Evolutionary conservation across 2,888 invertebrate genomes (phyloP).

Genomic region (Apodemia zela): DNA sequence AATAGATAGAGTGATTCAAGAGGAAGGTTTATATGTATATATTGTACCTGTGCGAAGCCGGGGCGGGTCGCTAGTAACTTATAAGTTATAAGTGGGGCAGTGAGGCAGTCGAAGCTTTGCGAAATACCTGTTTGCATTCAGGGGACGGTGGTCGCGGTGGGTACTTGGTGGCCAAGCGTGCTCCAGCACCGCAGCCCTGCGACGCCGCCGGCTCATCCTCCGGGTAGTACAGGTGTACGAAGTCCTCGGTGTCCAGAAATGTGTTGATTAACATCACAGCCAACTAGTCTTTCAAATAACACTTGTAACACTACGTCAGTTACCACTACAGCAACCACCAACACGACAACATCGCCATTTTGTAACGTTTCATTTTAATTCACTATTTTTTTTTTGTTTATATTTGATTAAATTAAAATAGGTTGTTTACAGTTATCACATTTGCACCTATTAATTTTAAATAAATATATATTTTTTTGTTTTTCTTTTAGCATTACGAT

Average conservation of each 20-base stretch:
- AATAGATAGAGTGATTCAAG: too few species aligned
- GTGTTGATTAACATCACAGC: conserved; percentile 76
- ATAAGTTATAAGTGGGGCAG: too few species aligned
- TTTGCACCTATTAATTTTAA: conserved; percentile 44
- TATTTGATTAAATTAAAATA: conserved; percentile 54
- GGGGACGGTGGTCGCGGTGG: conserved; percentile 66
- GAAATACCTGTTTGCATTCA: conserved; percentile 62
- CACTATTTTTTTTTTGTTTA: conserved; percentile 37
- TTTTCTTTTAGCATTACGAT: too few species aligned
- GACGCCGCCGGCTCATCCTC: conserved; percentile 64
- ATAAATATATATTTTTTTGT: too few species aligned
- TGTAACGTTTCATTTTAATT: conserved; percentile 58
- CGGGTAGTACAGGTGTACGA: conserved; percentile 74
- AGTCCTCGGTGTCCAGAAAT: conserved; percentile 77
- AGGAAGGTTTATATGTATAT: too few species aligned
- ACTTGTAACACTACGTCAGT: conserved; percentile 47
- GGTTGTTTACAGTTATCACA: conserved; percentile 67
- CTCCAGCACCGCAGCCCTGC: conserved; percentile 71
- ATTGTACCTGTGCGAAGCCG: too few species aligned
- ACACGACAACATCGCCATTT: conserved; percentile 47
- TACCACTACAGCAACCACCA: conserved; percentile 62
- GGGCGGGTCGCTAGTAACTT: too few species aligned
- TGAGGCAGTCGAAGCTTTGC: neutral
- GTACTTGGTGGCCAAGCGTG: conserved; percentile 71
- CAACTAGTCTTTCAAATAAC: conserved; percentile 45